These are phyloP conservation scores for Pachypeltis micranthus DNA, from an alignment of 1,140 invertebrate genomes.

Conservation along the genomic window DNA sequence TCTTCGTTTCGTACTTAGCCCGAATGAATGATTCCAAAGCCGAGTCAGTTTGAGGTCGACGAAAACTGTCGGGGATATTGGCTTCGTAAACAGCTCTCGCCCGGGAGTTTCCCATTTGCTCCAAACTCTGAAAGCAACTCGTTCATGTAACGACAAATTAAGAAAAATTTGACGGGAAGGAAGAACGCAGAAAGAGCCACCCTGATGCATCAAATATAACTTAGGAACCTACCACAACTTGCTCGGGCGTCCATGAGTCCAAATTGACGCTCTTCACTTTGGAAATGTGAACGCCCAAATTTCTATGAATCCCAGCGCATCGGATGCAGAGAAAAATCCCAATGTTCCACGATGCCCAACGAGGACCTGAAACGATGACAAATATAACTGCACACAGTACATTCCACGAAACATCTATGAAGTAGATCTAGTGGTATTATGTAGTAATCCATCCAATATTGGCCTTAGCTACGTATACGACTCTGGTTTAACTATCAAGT, in stretches of 20 bases:
- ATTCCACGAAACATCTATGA: too few relatives aligned
- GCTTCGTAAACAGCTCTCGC: conserved; percentile 95
- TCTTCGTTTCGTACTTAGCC: conserved; percentile 96
- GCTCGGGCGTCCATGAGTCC: conserved; percentile 96
- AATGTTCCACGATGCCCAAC: conserved; percentile 98
- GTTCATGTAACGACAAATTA: too few relatives aligned
- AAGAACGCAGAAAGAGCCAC: too few relatives aligned
- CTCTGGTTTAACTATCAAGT: too few relatives aligned
- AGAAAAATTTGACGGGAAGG: too few relatives aligned
- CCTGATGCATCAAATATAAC: too few relatives aligned
- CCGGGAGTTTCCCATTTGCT: conserved; percentile 96
- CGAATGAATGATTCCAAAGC: conserved; percentile 89
- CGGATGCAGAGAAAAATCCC: conserved; percentile 96
- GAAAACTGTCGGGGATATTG: conserved; percentile 87
- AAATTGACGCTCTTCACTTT: conserved; percentile 96
- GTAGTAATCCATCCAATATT: too few relatives aligned
- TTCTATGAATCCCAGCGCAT: conserved; percentile 95
- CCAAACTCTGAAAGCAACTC: conserved; percentile 53
- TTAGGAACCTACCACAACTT: conserved; percentile 69
- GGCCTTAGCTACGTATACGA: too few relatives aligned
- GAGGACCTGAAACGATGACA: conserved; percentile 58
- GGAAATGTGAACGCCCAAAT: conserved; percentile 95
- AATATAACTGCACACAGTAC: too few relatives aligned
- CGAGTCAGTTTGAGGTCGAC: conserved; percentile 87
- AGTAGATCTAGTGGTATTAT: too few relatives aligned